phyloP scores from a whole-genome alignment of 2,113 vertebrate genomes.

The Aspiorhynchus laticeps region DNA sequence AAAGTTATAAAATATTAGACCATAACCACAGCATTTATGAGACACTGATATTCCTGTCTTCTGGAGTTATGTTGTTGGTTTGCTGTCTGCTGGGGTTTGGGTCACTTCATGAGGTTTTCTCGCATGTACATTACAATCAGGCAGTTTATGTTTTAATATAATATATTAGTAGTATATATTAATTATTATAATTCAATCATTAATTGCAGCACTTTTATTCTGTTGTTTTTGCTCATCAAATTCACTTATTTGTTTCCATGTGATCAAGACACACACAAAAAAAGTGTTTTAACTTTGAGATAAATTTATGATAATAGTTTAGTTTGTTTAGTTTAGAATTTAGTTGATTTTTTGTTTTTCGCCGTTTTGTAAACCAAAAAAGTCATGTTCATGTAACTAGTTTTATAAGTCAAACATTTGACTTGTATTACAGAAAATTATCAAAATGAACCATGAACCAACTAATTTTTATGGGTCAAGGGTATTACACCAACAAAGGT shows the following conservation, averaged over 20 bases:
- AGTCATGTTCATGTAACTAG: not conserved
- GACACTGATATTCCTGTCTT: not conserved
- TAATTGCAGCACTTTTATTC: not conserved
- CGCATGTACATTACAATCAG: not conserved
- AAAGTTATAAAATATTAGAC: not conserved
- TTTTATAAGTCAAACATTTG: not conserved
- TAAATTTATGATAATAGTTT: not conserved
- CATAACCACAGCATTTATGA: not conserved
- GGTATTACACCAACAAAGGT: not conserved
- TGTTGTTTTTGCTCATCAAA: not conserved
- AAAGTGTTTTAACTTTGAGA: not conserved
- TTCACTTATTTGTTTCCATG: not conserved
- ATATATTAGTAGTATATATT: not conserved
- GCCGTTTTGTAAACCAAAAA: not conserved
- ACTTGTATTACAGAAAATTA: not conserved
- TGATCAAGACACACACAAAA: not conserved
- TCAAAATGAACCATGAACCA: not conserved
- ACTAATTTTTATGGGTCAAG: not conserved
- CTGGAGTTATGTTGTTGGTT: not conserved
- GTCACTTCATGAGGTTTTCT: not conserved
- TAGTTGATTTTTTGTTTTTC: not conserved
- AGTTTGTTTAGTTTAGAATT: not conserved
- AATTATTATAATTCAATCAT: not conserved
- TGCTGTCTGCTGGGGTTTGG: not conserved
- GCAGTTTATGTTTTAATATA: not conserved